Evolutionary conservation across 2,888 invertebrate species (phyloP), one percentile per base, ranked within the genome.

Genomic region (Platycheirus rosarum): DNA sequence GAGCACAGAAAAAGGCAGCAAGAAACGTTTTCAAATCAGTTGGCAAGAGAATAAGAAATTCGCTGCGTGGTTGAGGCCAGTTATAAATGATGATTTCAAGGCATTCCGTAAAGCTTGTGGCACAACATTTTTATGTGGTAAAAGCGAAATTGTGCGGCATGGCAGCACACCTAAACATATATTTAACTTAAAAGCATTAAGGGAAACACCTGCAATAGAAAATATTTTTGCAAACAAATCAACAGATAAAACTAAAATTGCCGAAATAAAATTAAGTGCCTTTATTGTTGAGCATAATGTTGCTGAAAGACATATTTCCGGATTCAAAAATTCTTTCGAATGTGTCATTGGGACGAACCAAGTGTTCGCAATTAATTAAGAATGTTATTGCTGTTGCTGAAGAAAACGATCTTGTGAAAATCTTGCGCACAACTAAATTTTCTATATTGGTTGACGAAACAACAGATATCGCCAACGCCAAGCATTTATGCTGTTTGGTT

Each of bases 331-430:
- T 57, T 13, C 6, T 57, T 8, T 40, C 40, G 20, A 23, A 13
- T 1, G 6, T 48, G 26, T 32, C 35, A 48, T 29, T 48, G 11
- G 63, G 63, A 7, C 37, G 63, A 37, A 48, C 35, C 35, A 37
- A 63, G 48, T 48, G 63, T 23, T 9, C 37, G 1, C 26, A 48
- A 9, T 35, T 63, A 37, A 48, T 63, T 23, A 63, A 63, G 14
- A 49, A 37, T 8, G 63, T 63, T 2, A 11, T 63, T 48, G 46
- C 63, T 48, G 48, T 32, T 20, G 48, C 13, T 2, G 63, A 48
- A 23, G 32, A 46, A 8, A 35, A 16, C 18, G 62, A 62, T n/a
- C 16, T 62, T 13, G 62, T 62, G 16, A n/a, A 23, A 23, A 46
- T 32, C n/a, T 32, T 62, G 46, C 35, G 16, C 9, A 37, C 37